Percentiles rank a stretch among this genome's conserved stretches.
Evolutionary conservation across 37 sponge, comb jelly and placozoan genomes (phyloP).

Genomic region (Beroe ovata): DNA sequence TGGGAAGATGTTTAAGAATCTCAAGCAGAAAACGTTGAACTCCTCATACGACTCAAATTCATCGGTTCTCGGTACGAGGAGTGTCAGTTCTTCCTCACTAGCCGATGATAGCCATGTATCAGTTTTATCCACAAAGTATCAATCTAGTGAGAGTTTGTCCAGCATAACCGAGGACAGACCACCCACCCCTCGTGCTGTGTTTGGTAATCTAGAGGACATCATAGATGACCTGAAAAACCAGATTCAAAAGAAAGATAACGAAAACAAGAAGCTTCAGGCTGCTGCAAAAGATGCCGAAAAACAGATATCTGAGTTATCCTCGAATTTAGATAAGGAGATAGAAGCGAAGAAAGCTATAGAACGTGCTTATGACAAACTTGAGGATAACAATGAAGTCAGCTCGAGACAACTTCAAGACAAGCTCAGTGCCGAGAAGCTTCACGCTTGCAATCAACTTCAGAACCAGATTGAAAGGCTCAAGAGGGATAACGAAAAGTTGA

Average conservation of each 20-base stretch:
- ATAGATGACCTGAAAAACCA: constrained; percentile 4
- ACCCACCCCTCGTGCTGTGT: constrained; percentile 1
- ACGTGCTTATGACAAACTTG: constrained; percentile 61
- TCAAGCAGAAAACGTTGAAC: constrained; percentile 61
- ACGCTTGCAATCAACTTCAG: constrained; percentile 35
- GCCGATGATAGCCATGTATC: constrained; percentile 2
- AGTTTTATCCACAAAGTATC: not conserved
- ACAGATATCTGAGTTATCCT: not conserved
- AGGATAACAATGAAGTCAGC: constrained; percentile 19
- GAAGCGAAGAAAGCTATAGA: constrained; percentile 26
- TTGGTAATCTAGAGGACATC: constrained; percentile 57
- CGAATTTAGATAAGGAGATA: constrained; percentile 2
- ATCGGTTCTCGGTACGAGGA: not conserved
- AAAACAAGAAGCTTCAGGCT: constrained; percentile 22
- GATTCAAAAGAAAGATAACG: constrained; percentile 41
- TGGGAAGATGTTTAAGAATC: constrained; percentile 51
- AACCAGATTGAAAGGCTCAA: constrained; percentile 38
- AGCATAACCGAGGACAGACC: constrained; percentile 25
- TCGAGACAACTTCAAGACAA: not conserved
- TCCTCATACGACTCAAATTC: not conserved
- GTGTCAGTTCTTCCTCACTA: constrained; percentile 37
- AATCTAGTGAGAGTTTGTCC: constrained; percentile 27
- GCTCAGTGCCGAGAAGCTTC: not conserved
- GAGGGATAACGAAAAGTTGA: constrained; percentile 40
- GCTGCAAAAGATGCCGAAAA: not conserved